Conservation (phyloP, 1,140 invertebrate species). For the Camponotus floridanus region DNA sequence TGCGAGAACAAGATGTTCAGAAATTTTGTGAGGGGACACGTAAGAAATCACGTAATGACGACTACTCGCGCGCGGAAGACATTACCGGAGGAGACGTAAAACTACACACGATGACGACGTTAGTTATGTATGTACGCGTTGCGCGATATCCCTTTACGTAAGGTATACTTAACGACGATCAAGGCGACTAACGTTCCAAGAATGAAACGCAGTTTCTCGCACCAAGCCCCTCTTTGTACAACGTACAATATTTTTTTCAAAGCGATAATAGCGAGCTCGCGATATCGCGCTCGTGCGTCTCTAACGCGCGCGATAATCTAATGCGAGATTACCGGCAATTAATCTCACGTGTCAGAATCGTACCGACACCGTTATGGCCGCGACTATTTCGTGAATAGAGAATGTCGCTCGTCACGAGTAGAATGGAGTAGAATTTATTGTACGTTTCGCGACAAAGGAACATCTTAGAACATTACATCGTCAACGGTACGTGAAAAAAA, state of each 20-base stretch:
- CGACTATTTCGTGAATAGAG: constrained; percentile 58
- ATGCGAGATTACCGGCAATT: constrained; percentile 60
- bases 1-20: not conserved
- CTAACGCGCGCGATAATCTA: constrained; percentile 46
- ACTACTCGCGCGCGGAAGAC: constrained; percentile 19
- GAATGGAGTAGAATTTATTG: constrained; percentile 57
- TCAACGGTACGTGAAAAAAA: not conserved
- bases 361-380: constrained; percentile 54
- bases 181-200: constrained; percentile 25
- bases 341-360: constrained; percentile 55
- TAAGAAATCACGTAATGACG: constrained; percentile 20
- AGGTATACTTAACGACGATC: constrained; percentile 36
- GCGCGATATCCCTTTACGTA: constrained; percentile 47
- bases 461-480: constrained; percentile 6
- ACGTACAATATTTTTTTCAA: not conserved
- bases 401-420: constrained; percentile 18
- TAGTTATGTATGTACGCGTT: constrained; percentile 23
- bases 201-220: constrained; percentile 24
- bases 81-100: constrained; percentile 16
- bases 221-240: constrained; percentile 27
- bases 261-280: constrained; percentile 27
- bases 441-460: not conserved
- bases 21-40: constrained; percentile 5
- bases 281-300: constrained; percentile 44
- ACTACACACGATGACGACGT: constrained; percentile 25